Base-by-base conservation (phyloP, 2,113 vertebrate genomes). In the Regulus satrapa region DNA sequence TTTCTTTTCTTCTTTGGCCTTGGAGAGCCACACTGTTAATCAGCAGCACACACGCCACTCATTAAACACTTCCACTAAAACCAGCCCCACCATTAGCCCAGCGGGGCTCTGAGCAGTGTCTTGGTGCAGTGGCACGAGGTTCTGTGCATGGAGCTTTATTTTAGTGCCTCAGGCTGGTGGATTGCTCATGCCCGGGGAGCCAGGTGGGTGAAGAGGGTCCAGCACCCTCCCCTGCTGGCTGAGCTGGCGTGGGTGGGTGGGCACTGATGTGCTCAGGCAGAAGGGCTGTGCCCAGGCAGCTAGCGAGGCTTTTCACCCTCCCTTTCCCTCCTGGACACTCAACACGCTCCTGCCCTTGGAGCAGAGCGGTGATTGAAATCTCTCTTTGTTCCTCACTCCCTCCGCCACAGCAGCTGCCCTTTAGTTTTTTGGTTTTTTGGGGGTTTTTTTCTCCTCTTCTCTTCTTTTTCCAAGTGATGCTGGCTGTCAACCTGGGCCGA, bases 1-100 rank as follows among this genome's bases (percentile, higher is more conserved):
- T 95, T 95, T 78, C 87, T 89, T 74, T 48, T 75, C 88, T 95
- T 76, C 80, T 94, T 88, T 78, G 94, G 95, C 91, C 97, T 94
- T 20, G 1, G 72, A 92, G 92, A 93, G 85, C 95, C 82, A 48
- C 62, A 5, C 77, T 45, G 59, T 83, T 97, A 84, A 95, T 97
- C 90, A 93, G 71, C 49, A 40, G 91, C 95, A 63, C 93, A 10
- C 67, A 19, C 14, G 10, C 78, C 24, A 34, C 96, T 96, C 43
- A 69, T 94, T 96, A 96, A 94, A 86, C 4, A 28, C 51, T 94
- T 66, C 78, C 75, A 19, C 88, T 79, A 63, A 95, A 88, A 43
- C 28, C 89, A 95, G 93, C 54, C 72, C 58, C 36, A 66, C 73
- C 85, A 92, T 97, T 97, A 97, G 77, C 95, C 25, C 78, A 4